Percentiles rank a stretch among this genome's conserved stretches.
Conservation (phyloP, 2,113 vertebrate species). For the Rhombomys opimus region DNA sequence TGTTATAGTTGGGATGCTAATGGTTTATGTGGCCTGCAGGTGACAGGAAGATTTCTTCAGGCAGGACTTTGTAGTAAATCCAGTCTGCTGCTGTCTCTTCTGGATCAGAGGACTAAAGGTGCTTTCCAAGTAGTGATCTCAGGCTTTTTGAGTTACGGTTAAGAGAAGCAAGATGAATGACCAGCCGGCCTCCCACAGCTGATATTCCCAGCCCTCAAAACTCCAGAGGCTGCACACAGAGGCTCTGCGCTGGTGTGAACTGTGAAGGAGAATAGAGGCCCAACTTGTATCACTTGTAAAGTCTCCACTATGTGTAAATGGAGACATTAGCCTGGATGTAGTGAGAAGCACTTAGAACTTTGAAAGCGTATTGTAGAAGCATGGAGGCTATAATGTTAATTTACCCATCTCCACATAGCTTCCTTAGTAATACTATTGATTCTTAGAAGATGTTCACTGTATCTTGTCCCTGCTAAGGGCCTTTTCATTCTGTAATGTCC, state of each 20-base stretch:
- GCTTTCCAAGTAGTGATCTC: slow-evolving; percentile 70
- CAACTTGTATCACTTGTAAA: neutral
- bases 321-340: neutral
- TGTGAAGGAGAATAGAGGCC: neutral
- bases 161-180: slow-evolving; percentile 73
- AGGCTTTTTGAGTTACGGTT: slow-evolving; percentile 76
- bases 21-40: slow-evolving; percentile 70
- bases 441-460: neutral
- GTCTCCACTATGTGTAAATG: neutral
- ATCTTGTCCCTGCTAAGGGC: neutral
- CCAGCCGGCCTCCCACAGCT: slow-evolving; percentile 70
- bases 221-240: slow-evolving; percentile 47
- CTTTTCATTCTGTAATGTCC: neutral
- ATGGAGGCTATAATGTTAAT: rapidly evolving
- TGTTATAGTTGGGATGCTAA: slow-evolving; percentile 56
- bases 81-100: slow-evolving; percentile 59
- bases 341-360: neutral
- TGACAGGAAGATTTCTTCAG: slow-evolving; percentile 82
- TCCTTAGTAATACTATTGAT: neutral
- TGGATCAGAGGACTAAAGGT: slow-evolving; percentile 71
- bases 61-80: slow-evolving; percentile 82
- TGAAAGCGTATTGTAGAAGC: neutral
- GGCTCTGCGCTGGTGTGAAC: neutral
- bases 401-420: neutral
- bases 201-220: slow-evolving; percentile 13